Evolutionary conservation across 2,113 vertebrate genomes (phyloP).

Genomic region (Poicephalus gulielmi): DNA sequence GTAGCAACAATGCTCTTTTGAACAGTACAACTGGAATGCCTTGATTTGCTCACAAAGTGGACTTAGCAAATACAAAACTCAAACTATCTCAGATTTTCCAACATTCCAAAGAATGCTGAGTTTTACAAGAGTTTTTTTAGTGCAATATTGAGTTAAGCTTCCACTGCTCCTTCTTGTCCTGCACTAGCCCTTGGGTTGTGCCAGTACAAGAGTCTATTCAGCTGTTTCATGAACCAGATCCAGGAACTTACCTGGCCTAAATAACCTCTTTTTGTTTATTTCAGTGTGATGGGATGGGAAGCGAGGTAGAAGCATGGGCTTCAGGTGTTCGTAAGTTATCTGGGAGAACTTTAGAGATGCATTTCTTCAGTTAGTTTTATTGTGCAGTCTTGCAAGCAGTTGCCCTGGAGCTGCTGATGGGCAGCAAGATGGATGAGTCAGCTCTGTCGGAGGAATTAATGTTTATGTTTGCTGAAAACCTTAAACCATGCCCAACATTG

Average conservation of each 20-base stretch:
- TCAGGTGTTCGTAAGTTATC: neutral
- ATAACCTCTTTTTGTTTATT: neutral
- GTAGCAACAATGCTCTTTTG: neutral
- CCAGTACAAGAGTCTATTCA: neutral
- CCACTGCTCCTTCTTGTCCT: neutral
- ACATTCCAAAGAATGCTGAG: neutral
- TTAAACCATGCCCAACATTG: neutral
- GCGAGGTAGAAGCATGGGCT: fast-evolving
- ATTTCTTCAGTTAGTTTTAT: neutral
- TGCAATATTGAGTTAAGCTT: neutral
- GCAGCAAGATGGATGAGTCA: neutral
- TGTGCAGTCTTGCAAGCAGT: neutral
- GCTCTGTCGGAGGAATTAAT: neutral
- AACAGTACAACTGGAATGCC: neutral
- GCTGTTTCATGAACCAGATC: neutral
- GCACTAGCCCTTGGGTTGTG: neutral
- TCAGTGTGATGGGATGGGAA: neutral
- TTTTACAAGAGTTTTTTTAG: neutral
- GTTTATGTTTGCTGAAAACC: neutral
- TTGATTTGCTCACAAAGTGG: neutral
- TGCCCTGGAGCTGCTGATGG: neutral
- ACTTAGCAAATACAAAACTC: neutral
- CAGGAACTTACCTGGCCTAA: neutral
- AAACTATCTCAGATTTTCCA: neutral
- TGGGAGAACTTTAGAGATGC: neutral